Evolutionary conservation across 2,888 invertebrate species (phyloP), one percentile per base, ranked within the genome.

Genomic region (Limnephilus marmoratus): DNA sequence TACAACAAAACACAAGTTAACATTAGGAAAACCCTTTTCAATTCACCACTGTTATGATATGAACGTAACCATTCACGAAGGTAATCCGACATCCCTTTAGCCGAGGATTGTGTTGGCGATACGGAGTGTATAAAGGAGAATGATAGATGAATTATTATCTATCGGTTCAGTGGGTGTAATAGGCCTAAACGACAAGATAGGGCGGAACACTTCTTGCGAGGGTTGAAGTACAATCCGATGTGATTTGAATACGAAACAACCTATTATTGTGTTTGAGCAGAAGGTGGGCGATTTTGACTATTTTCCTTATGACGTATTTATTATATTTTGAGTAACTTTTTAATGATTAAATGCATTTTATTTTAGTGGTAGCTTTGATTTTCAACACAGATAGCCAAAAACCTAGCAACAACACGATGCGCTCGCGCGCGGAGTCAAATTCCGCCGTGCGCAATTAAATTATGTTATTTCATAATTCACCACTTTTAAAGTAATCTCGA

Each of bases 181-280:
- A 41, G 83, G 41, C 83, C 15, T 83, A 37, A 83, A 83, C 83
- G 18, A 15, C 68, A 24, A 68, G 68, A 68, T 68, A 68, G 68
- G 34, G 41, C 37, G 83, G 15, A 68, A 83, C 18, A 13, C 37
- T 83, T 83, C 34, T 9, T 24, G 83, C 83, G 83, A 37, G 83
- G 83, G 83, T 34, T 24, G 37, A 37, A 83, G 24, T 37, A 83
- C 18, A 9, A n/a, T 68, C 24, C 37, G 83, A 24, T 34, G 34
- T 83, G 83, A 83, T 83, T 83, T 83, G 83, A 34, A 83, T 83
- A 24, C 83, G 31, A 82, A 82, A 82, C 18, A 82, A 68, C 68
- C 1, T 7, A 18, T 18, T 53, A 53, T 53, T 53, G 24, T 68
- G 11, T 68, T n/a, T 5, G 0, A 68, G 68, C 24, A 68, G 24